Evolutionary conservation across 2,888 invertebrate genomes (phyloP).

Genomic region (Eumerus sabulonum): DNA sequence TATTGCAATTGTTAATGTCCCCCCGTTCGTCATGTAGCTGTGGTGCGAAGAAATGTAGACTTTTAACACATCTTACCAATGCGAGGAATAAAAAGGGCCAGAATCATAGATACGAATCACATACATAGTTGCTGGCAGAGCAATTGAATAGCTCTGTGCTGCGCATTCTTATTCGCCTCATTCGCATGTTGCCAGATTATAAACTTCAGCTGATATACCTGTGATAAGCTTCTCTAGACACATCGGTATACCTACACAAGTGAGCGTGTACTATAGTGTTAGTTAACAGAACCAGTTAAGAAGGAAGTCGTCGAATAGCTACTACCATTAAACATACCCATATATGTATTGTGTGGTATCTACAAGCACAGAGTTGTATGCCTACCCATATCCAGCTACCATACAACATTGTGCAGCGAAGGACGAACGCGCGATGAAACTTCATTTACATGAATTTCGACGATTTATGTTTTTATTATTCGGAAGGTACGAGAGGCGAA

Average conservation of each 20-base stretch:
- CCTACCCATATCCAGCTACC: constrained; percentile 1
- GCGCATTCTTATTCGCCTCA: constrained; percentile 40
- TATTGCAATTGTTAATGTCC: constrained; percentile 38
- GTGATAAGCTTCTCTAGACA: constrained; percentile 66
- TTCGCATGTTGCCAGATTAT: constrained; percentile 73
- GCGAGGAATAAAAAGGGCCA: constrained; percentile 29
- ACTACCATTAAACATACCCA: background rate
- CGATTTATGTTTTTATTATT: constrained; percentile 70
- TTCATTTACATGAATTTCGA: constrained; percentile 72
- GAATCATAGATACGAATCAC: constrained; percentile 40
- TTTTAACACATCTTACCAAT: constrained; percentile 48
- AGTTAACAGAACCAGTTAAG: constrained; percentile 64
- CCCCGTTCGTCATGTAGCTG: constrained; percentile 34
- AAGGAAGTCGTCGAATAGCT: constrained; percentile 48
- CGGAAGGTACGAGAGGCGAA: constrained; percentile 34
- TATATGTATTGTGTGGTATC: too few species aligned
- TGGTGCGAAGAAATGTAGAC: constrained; percentile 53
- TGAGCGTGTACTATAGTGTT: background rate
- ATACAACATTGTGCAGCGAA: constrained; percentile 44
- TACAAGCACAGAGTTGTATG: background rate
- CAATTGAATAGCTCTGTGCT: constrained; percentile 32
- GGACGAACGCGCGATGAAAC: constrained; percentile 72
- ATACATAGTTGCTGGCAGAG: background rate
- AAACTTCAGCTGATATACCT: constrained; percentile 68
- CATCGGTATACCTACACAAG: constrained; percentile 4